These are phyloP conservation scores for Ictalurus furcatus DNA, from an alignment of 2,113 vertebrate species.

Conservation along the genomic window DNA sequence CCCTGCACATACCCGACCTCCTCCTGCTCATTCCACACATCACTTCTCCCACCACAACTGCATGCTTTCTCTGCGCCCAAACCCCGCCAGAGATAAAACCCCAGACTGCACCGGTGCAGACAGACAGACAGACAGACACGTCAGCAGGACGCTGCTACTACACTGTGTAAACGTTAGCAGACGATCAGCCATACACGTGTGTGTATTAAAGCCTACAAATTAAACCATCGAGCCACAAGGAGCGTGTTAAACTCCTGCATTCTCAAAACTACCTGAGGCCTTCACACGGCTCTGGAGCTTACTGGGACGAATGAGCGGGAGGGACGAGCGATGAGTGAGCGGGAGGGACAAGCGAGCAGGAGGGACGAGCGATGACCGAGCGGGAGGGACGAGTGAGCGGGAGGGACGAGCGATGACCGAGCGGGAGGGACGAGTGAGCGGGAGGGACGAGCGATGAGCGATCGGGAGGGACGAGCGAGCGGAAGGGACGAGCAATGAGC, in stretches of 20 bases:
- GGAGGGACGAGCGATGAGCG: no score
- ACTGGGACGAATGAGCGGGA: not conserved
- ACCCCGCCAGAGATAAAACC: slow-evolving; percentile 6
- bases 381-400: no score
- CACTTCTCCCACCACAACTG: slow-evolving; percentile 10
- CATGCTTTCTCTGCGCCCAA: not conserved
- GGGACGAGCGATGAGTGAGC: no score
- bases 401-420: no score
- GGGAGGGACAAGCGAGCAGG: no score
- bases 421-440: no score
- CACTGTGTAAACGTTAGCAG: slow-evolving; percentile 12
- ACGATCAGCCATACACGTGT: not conserved
- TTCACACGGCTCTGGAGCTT: not conserved
- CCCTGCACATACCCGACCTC: slow-evolving; percentile 5
- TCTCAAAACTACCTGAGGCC: not conserved
- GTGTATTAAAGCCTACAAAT: not conserved
- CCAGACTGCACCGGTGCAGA: not conserved
- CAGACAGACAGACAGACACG: slow-evolving; percentile 14
- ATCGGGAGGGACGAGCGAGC: no score
- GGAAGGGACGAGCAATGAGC: no score
- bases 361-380: no score
- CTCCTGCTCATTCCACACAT: slow-evolving; percentile 12
- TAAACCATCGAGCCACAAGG: not conserved
- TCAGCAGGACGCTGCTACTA: slow-evolving; percentile 16
- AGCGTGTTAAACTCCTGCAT: not conserved